Evolutionary conservation across 1,140 invertebrate species (phyloP).

Genomic region (Drosophila subpulchrella): DNA sequence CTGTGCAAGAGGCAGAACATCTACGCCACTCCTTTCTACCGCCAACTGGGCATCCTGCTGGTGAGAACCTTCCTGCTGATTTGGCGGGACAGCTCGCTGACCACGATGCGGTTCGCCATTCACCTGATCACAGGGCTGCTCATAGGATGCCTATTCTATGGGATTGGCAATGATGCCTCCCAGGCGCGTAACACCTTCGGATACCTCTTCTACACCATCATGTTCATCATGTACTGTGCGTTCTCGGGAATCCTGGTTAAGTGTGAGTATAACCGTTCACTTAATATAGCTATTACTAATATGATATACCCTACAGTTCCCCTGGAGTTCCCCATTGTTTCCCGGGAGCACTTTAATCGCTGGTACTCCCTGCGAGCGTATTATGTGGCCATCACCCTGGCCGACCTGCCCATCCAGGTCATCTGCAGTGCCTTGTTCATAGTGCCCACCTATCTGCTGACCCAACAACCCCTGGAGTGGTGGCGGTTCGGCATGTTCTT

Average conservation of each 20-base stretch:
- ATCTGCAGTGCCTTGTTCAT: conserved; percentile 90
- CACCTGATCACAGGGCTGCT: conserved; percentile 91
- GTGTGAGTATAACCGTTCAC: conserved; percentile 88
- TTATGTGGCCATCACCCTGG: conserved; percentile 93
- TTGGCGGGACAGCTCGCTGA: conserved; percentile 86
- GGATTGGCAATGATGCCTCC: conserved; percentile 91
- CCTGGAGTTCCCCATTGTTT: conserved; percentile 92
- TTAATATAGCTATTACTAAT: not conserved
- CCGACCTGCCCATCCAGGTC: conserved; percentile 94
- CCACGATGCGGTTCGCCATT: conserved; percentile 90
- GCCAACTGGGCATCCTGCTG: conserved; percentile 88
- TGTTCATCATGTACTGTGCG: conserved; percentile 95
- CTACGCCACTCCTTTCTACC: conserved; percentile 88
- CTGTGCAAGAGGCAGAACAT: conserved; percentile 76
- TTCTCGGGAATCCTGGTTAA: conserved; percentile 94
- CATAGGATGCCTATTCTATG: conserved; percentile 91
- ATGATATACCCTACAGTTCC: conserved; percentile 89
- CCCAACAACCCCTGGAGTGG: conserved; percentile 90
- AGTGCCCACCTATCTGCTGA: conserved; percentile 93
- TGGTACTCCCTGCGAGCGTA: conserved; percentile 97
- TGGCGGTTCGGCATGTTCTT: conserved; percentile 89
- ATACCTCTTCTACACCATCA: conserved; percentile 92
- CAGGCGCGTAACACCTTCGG: conserved; percentile 91
- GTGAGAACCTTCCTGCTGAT: conserved; percentile 87
- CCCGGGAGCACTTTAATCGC: conserved; percentile 95